Base-by-base conservation (phyloP, 2,113 vertebrate genomes). In the Aptenodytes patagonicus region DNA sequence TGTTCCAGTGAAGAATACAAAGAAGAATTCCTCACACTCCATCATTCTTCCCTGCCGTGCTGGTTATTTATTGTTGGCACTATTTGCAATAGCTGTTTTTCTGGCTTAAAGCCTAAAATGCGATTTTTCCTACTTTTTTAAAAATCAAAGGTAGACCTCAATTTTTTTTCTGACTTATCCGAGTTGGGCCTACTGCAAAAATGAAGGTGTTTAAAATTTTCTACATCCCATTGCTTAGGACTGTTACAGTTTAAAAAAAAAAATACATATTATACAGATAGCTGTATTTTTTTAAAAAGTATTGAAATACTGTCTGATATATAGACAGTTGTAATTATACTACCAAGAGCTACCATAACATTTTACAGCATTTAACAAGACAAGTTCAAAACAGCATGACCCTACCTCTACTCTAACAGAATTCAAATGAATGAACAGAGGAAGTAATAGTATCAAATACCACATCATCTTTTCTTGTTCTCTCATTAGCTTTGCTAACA, bases 391-490 rank as follows among this genome's bases (percentile, higher is more conserved):
- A 22, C 64, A 83, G 28, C 82, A 31, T 77, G 66, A 65, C 20
- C 83, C 32, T 68, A 70, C 36, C 51, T 77, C 44, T 91, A 34
- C 61, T 60, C 32, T 62, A 66, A 46, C 42, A 90, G 88, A 90
- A 95, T 86, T 65, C 44, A 89, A 92, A 97, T 88, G 55, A 95
- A 90, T 40, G 82, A 92, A 42, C 58, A 42, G n/a, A 86, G n/a
- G 79, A 83, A 94, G 42, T 38, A 73, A 70, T 28, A 83, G 46
- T 81, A 94, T 69, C 66, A 94, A 92, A 89, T 52, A 66, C 52
- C 46, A 64, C 55, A 89, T 87, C 15, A 82, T 93, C 94, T 87
- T 77, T 51, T 92, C 79, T 81, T 96, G 69, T 92, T 97, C 83
- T 49, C 47, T 86, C 90, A 86, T 90, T 83, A 87, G 51, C 52